Evolutionary conservation across 2,888 invertebrate genomes (phyloP), one percentile per base, ranked within the genome.

Genomic region (Torymus auratus): DNA sequence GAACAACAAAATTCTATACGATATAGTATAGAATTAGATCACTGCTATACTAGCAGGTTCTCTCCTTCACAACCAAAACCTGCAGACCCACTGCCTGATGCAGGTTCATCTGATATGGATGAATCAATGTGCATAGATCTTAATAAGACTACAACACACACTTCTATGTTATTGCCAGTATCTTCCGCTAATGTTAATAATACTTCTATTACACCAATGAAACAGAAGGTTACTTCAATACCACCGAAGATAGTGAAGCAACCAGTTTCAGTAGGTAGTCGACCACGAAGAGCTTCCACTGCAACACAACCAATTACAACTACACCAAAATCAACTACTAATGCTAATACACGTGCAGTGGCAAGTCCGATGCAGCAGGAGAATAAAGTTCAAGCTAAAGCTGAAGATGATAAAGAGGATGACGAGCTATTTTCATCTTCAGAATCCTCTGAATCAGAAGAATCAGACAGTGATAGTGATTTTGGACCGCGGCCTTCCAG

Each of bases 21-120:
- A 75, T 88, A 89, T 64, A 88, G 87, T 69, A 88, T 95, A 85
- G 94, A 94, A 87, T 94, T 96, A 91, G 96, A 96, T 89, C 96
- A 96, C 88, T 96, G 96, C 88, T 96, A 96, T 85, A 96, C 96
- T 64, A 93, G 94, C 65, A 92, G 94, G 53, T 82, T 86, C 52
- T 89, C 88, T 56, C 94, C 90, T 10, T 84, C 93, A 53, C 94
- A 95, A 78, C 94, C 95, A 52, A 93, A 93, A 85, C 93, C 89
- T 20, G 84, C 84, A 50, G 89, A 89, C 81, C 86, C 89, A 2
- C 82, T 89, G 70, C 87, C 89, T 17, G 82, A 88, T 56, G 84
- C 85, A 2, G 84, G 86, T 82, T 88, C 87, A 11, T 85, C 88
- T n/a, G 85, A 87, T n/a, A 82, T 85, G 14, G 87, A 88, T 62